These are phyloP conservation scores for Actenoides lindsayi DNA, from an alignment of 2,113 vertebrate genomes.

Conservation along the genomic window DNA sequence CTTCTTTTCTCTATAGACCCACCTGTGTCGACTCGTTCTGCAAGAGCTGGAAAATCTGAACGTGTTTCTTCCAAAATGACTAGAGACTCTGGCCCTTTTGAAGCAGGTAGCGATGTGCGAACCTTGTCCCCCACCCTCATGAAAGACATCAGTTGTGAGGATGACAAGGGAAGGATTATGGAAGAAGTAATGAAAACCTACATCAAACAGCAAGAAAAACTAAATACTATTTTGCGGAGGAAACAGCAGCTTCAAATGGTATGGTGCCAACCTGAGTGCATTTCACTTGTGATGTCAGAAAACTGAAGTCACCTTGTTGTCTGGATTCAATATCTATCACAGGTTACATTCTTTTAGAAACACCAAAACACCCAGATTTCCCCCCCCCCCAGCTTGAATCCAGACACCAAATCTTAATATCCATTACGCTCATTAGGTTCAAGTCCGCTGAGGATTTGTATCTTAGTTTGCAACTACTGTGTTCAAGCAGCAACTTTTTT, in stretches of 20 bases:
- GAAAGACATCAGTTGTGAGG: slow-evolving; percentile 81
- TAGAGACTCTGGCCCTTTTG: slow-evolving; percentile 73
- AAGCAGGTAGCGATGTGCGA: slow-evolving; percentile 65
- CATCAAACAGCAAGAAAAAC: slow-evolving; percentile 92
- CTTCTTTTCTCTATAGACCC: slow-evolving; percentile 72
- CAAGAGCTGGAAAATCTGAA: slow-evolving; percentile 81
- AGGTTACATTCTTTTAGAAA: background rate
- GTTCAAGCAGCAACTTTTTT: background rate
- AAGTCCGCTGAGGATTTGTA: background rate
- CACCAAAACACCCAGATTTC: background rate
- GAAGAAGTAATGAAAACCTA: slow-evolving; percentile 97
- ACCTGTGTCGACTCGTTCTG: slow-evolving; percentile 68
- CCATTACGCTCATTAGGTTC: background rate
- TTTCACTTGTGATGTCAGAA: background rate
- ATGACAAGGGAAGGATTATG: slow-evolving; percentile 95
- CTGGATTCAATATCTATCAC: background rate
- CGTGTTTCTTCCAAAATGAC: slow-evolving; percentile 41
- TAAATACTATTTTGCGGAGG: slow-evolving; percentile 91
- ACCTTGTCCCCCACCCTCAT: slow-evolving; percentile 78
- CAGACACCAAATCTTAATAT: background rate
- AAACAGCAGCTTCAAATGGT: slow-evolving; percentile 97
- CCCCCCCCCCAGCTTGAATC: background rate
- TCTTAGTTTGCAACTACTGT: background rate
- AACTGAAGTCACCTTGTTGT: background rate
- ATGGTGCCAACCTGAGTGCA: slow-evolving; percentile 22